Evolutionary conservation across 1,140 invertebrate genomes (phyloP), one percentile per base, ranked within the genome.

Genomic region (Tachypleus tridentatus): DNA sequence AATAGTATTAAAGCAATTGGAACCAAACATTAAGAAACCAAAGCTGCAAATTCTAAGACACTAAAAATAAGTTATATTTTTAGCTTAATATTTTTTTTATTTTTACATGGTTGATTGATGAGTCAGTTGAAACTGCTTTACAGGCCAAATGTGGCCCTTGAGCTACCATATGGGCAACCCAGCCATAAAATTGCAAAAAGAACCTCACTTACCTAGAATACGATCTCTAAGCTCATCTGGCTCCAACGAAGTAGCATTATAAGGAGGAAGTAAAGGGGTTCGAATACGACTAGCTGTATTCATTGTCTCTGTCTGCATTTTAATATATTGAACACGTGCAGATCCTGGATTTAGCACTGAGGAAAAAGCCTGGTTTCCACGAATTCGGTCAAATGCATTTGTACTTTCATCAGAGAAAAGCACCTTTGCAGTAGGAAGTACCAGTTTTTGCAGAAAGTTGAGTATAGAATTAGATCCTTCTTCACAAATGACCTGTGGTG

Each of bases 221-320:
- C 69, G 73, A 61, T 78, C 76, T 64, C 71, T 72, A 5, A 78
- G 67, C 49, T 72, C 69, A 67, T 73, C 69, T 51, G 73, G 69
- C 61, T 75, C 73, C 5, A 75, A 70, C 3, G 62, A 57, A 52
- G 72, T 73, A 4, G 75, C 72, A 62, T 70, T 72, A 10, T 70
- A 59, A 6, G 77, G 77, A 49, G 75, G 74, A 48, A 77, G 61
- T 10, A 79, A 65, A 4, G 77, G 77, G 7, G 76, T 77, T 69
- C 76, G 76, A 51, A 77, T 74, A 49, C 75, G 58, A 69, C 69
- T 75, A 8, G 77, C 73, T 51, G 76, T 76, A 69, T 77, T 75
- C 47, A 73, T 72, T 4, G 76, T 77, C 62, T 77, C 69, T 4
- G 76, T 78, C 67, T 78, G 76, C 53, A 72, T 70, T 69, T 78